phyloP scores from a whole-genome alignment of 2,797 vertebrate genomes.

The Rhodeus uyekii region DNA sequence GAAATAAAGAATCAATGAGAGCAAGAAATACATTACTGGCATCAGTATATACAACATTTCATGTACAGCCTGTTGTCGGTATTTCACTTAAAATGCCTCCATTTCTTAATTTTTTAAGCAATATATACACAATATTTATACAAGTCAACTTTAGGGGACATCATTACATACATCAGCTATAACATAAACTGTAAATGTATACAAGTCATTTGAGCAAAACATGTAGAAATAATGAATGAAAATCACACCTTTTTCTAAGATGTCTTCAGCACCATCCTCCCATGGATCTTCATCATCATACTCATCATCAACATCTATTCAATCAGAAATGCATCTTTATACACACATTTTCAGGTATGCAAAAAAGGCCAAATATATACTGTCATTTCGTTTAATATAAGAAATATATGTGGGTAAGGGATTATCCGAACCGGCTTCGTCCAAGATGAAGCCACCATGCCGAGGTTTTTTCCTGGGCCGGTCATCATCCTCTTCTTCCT shows the following conservation, averaged over 20 bases:
- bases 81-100: conserved; percentile 25
- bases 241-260: conserved; percentile 90
- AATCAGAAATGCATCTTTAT: not conserved
- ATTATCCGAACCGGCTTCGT: conserved; percentile 85
- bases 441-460: conserved; percentile 91
- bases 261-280: conserved; percentile 92
- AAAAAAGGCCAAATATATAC: not conserved
- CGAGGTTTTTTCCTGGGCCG: conserved; percentile 88
- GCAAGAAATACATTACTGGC: conserved; percentile 66
- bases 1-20: conserved; percentile 68
- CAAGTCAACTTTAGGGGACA: not conserved
- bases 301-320: conserved; percentile 90
- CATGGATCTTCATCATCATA: conserved; percentile 94
- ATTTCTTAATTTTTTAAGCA: not conserved
- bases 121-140: not conserved
- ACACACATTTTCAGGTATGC: not conserved
- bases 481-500: conserved; percentile 93
- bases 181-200: not conserved
- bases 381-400: too few relatives aligned
- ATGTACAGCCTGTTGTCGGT: not conserved
- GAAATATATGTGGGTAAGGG: not conserved
- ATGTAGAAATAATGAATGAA: not conserved
- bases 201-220: not conserved
- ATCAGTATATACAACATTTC: conserved; percentile 22
- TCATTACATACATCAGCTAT: not conserved